Base-by-base conservation (phyloP, 2,888 invertebrate genomes). In the Cosmia pyralina region DNA sequence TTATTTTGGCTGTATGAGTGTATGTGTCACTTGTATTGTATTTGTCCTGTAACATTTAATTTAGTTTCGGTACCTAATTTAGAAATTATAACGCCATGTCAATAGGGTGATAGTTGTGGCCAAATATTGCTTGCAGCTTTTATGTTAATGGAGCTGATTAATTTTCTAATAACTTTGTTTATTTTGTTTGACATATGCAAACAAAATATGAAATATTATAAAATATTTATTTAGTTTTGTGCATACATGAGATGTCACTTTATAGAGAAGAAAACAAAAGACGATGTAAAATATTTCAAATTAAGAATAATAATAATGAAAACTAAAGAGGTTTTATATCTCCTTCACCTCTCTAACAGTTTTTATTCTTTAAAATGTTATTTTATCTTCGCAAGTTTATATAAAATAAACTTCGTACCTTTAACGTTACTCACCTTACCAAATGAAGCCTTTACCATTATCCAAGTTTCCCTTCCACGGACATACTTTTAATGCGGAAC, bases 401-500 rank as follows among this genome's bases (percentile, higher is more conserved):
- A 55, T 53, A 71, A 58, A 75, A 84, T 69, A 59, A 59, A 70
- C 66, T 22, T 22, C 15, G 10, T 34, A 8, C 0, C 13, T 81
- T 53, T 60, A 72, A 48, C 38, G 34, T 60, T 73, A 62, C 70
- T 69, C 52, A 58, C 63, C 60, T 62, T 75, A 55, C 70, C 75
- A 79, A 85, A 85, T 79, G 66, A 83, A 82, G 74, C 70, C 68
- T 72, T 72, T 75, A 75, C 70, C 80, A 85, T 86, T 86, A 89
- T 82, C 83, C 77, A 85, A 80, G 83, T 89, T 88, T 87, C 73
- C 87, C 81, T 85, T 85, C 73, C 79, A 79, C 65, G 75, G 83
- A 69, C 82, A 75, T 79, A 88, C 86, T 90, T 90, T 89, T 90
- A 91, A 93, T 89, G 85, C 87, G 88, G 89, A 90, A 92, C 89